Base-by-base conservation (phyloP, 2,113 vertebrate genomes). In the Paradisaea rubra region DNA sequence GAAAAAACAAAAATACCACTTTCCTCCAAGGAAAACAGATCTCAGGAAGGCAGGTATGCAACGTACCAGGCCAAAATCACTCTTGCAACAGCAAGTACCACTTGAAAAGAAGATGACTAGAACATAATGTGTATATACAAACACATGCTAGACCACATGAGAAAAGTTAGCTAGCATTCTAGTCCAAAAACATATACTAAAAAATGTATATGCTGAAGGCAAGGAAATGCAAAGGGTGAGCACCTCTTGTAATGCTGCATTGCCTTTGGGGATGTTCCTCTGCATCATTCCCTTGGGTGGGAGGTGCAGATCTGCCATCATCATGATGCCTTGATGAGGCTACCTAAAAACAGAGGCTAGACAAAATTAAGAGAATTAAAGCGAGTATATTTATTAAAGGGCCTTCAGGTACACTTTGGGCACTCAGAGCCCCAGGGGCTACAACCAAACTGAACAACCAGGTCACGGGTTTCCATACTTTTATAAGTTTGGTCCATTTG, bases 141-240 rank as follows among this genome's bases (percentile, higher is more conserved):
- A 94, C 64, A 94, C 33, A 81, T 0, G 0, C 31, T 61, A 86
- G 61, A 79, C 69, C 92, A 93, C 88, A 88, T 66, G 24, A 95
- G 85, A 88, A 89, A 89, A 91, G 28, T 60, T 59, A 94, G 66
- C 39, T 42, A 59, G 54, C 49, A 35, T 59, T 39, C 42, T 14
- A 77, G 35, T 70, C 82, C 66, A 80, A 83, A 81, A 91, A 44
- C 30, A 60, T 86, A 74, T 49, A 86, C 44, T 83, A 84, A 90
- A 92, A 89, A 88, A 88, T 60, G 49, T 73, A 57, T 56, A 79
- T 0, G 37, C 76, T 78, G 49, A 91, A 94, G 79, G 82, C 72
- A 91, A 84, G 41, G 88, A 94, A 95, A 94, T 21, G 61, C 73
- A 88, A 89, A 81, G 47, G 71, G 63, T 66, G 44, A 94, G 66